Conservation (phyloP, 2,888 invertebrate genomes). For the Eupelmus urozonus region DNA sequence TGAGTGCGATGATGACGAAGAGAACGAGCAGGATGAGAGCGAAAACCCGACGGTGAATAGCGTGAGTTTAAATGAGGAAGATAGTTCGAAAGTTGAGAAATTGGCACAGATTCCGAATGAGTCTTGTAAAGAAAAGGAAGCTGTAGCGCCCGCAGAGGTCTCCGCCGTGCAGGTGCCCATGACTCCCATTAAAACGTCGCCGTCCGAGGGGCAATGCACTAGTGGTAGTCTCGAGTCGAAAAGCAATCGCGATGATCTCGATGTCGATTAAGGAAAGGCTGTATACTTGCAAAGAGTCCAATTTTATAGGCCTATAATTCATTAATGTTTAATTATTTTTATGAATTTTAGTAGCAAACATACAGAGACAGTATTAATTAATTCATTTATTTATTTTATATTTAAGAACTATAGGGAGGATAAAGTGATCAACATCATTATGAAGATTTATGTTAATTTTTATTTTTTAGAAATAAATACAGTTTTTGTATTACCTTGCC, state of each 20-base stretch:
- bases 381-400: too few relatives aligned
- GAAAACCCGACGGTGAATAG: conserved; percentile 13
- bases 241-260: conserved; percentile 62
- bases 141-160: background rate
- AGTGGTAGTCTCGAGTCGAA: conserved; percentile 43
- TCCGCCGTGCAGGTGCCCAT: conserved; percentile 6
- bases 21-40: conserved; percentile 43
- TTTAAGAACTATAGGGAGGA: too few relatives aligned
- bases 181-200: conserved; percentile 60
- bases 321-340: too few relatives aligned
- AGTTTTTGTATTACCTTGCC: too few relatives aligned
- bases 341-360: too few relatives aligned
- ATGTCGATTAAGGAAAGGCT: conserved; percentile 57
- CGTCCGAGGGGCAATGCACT: conserved; percentile 61
- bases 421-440: too few relatives aligned
- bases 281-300: too few relatives aligned
- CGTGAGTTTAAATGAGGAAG: background rate
- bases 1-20: conserved; percentile 56
- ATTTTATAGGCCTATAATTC: background rate
- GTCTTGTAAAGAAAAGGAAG: conserved; percentile 1
- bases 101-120: background rate
- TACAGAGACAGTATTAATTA: too few relatives aligned
- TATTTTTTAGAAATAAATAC: too few relatives aligned
- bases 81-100: conserved; percentile 23
- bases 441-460: too few relatives aligned